Base-by-base conservation (phyloP, 2,888 invertebrate species). In the Andrena trimmerana region DNA sequence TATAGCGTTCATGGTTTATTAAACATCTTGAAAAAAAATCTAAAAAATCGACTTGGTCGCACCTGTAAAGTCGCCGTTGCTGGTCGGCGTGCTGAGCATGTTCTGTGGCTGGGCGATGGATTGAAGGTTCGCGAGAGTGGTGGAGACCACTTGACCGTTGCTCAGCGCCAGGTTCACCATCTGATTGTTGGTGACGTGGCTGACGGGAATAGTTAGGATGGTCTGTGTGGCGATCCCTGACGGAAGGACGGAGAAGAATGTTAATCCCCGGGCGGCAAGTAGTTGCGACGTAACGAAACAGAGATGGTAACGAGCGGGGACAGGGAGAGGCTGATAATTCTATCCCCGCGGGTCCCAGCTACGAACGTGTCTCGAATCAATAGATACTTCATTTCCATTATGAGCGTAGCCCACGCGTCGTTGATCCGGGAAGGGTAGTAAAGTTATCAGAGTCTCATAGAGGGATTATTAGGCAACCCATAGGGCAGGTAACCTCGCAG, bases 141-240 rank as follows among this genome's bases (percentile, higher is more conserved):
- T 97, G 48, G 97, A 97, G 29, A 98, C 97, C 60, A 98, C 97
- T 95, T 98, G 98, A 42, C 97, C 97, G 94, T 97, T 98, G 94
- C 97, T 97, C 85, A 97, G 95, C 5, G 97, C 97, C 91, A 98
- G 94, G 93, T 98, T 97, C 36, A 97, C 97, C 96, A 97, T 97
- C 92, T 96, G 96, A 92, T 96, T 95, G 89, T 95, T 95, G 95
- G 97, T 97, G 87, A 98, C 97, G 95, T 98, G 97, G 94, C 97
- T 98, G 81, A 99, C 98, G 74, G 99, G 99, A 93, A 99, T 99
- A 88, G 99, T 98, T 90, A 99, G 95, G 93, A 99, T 98, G 92
- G 99, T 99, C 95, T 99, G 99, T 70, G 98, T 97, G 73, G 98
- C 98, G 93, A 99, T 97, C 90, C 98, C 98, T 98, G 95, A 62